Conservation (phyloP, 2,888 invertebrate genomes). For the Lepas anatifera region DNA sequence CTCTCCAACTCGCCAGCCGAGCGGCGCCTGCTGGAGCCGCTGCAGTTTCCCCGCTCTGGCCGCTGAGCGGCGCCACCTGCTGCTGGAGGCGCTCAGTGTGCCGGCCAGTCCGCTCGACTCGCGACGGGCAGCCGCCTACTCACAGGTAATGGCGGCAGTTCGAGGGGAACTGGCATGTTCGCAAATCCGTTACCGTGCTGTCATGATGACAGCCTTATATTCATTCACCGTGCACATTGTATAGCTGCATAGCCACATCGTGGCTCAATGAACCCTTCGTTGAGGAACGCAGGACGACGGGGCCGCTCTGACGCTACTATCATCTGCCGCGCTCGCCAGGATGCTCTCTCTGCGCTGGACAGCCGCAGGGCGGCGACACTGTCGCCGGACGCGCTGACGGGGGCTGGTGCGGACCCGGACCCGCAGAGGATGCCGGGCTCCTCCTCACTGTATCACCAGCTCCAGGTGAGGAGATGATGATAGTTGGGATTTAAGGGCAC, state of each 20-base stretch:
- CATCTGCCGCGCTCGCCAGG: too few species aligned
- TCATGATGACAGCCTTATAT: too few species aligned
- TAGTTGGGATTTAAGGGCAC: too few species aligned
- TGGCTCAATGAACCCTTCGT: too few species aligned
- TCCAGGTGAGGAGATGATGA: not conserved
- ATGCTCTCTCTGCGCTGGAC: not conserved
- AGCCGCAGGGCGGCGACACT: not conserved
- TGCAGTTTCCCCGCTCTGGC: not conserved
- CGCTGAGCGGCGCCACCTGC: not conserved
- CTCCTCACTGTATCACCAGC: not conserved
- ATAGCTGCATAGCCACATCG: too few species aligned
- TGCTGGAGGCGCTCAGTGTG: constrained; percentile 7
- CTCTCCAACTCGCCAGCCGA: not conserved
- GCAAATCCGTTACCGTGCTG: too few species aligned
- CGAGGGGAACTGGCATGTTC: too few species aligned
- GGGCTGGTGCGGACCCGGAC: not conserved
- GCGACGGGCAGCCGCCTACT: not conserved
- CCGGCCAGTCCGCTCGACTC: not conserved
- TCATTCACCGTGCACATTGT: too few species aligned
- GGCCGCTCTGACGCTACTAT: too few species aligned
- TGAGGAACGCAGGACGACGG: too few species aligned
- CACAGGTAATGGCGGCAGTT: too few species aligned
- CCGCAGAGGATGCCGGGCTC: not conserved
- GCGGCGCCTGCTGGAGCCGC: constrained; percentile 4
- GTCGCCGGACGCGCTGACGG: not conserved